Evolutionary conservation across 2,888 invertebrate species (phyloP).

Genomic region (Morpho helenor): DNA sequence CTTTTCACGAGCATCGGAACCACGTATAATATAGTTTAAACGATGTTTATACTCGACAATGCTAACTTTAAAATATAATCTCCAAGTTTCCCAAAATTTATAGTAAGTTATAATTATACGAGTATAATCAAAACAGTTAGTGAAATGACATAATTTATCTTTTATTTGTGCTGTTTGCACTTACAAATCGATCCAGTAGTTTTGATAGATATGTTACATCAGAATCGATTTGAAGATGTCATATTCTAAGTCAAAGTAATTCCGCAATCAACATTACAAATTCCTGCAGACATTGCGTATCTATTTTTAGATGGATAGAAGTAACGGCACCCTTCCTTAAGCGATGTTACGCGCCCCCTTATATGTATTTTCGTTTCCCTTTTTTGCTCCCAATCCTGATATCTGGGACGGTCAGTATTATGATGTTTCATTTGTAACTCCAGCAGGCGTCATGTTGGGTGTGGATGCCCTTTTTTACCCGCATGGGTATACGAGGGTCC

Average conservation of each 20-base stretch:
- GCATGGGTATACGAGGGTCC: constrained; percentile 55
- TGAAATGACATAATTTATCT: background rate
- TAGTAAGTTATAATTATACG: background rate
- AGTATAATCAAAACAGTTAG: background rate
- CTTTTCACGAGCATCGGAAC: too few species aligned
- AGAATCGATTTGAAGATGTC: too few species aligned
- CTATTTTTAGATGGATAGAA: constrained; percentile 57
- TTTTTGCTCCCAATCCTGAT: constrained; percentile 21
- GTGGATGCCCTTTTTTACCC: constrained; percentile 51
- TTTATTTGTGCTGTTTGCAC: constrained; percentile 34
- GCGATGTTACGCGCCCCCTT: constrained; percentile 21
- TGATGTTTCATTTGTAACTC: constrained; percentile 58
- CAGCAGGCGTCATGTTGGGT: constrained; percentile 34
- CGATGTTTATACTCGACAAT: too few species aligned
- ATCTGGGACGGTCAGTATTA: constrained; percentile 47
- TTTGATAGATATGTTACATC: background rate
- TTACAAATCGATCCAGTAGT: background rate
- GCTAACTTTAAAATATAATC: too few species aligned
- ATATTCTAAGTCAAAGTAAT: too few species aligned
- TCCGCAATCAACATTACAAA: constrained; percentile 47
- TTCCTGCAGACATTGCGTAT: constrained; percentile 49
- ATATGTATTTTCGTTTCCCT: constrained; percentile 17
- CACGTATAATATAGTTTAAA: too few species aligned
- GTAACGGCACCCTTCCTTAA: constrained; percentile 46
- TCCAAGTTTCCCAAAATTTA: background rate